Conservation (phyloP, 2,888 invertebrate genomes). For the Tipula vernalis region DNA sequence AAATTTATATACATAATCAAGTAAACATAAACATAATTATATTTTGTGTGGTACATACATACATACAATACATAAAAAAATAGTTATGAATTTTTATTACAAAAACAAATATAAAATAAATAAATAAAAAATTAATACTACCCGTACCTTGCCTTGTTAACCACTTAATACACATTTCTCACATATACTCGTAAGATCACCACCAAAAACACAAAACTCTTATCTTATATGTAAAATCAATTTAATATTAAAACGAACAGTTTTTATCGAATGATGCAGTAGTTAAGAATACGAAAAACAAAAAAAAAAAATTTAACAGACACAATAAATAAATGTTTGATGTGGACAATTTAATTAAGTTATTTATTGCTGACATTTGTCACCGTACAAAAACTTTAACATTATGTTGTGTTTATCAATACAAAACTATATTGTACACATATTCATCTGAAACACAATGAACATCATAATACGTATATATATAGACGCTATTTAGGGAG, state of each 20-base stretch:
- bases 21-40: neutral
- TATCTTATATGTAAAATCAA: neutral
- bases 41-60: neutral
- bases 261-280: neutral
- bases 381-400: conserved; percentile 12
- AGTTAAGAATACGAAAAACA: neutral
- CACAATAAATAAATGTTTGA: conserved; percentile 13
- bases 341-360: conserved; percentile 18
- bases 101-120: neutral
- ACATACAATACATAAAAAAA: neutral
- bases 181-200: neutral
- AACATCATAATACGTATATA: neutral
- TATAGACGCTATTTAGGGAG: neutral
- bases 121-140: neutral
- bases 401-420: neutral
- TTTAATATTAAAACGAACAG: neutral
- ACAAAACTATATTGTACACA: neutral
- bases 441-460: neutral
- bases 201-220: neutral
- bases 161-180: neutral
- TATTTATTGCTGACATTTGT: conserved; percentile 17
- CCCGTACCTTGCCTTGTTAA: conserved; percentile 8
- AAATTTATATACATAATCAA: neutral
- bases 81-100: neutral
- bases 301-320: neutral